phyloP scores from a whole-genome alignment of 2,113 vertebrate species.

The Ceyx margarethae region DNA sequence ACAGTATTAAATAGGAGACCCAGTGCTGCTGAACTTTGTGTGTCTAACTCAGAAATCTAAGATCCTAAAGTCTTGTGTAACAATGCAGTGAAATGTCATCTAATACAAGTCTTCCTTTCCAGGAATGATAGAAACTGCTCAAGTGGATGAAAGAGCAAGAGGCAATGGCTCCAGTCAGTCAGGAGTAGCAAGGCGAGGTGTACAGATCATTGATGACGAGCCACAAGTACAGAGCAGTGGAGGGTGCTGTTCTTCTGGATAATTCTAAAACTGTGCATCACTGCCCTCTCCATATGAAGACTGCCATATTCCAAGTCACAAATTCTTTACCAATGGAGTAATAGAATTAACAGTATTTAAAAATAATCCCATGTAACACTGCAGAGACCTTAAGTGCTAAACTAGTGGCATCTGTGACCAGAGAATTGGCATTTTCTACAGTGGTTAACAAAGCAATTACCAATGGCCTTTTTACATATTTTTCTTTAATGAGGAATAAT shows the following conservation, averaged over 20 bases:
- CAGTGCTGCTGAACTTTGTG: not conserved
- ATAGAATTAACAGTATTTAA: slow-evolving; percentile 85
- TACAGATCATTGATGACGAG: slow-evolving; percentile 97
- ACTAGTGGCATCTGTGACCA: slow-evolving; percentile 83
- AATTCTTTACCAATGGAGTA: slow-evolving; percentile 81
- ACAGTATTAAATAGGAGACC: not conserved
- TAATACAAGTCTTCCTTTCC: slow-evolving; percentile 11
- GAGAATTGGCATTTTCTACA: slow-evolving; percentile 86
- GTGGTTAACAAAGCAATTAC: slow-evolving; percentile 84
- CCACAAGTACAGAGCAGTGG: slow-evolving; percentile 85
- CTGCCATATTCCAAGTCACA: slow-evolving; percentile 82
- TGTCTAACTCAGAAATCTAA: not conserved
- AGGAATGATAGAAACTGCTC: slow-evolving; percentile 98
- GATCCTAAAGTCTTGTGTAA: not conserved
- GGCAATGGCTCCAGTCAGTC: slow-evolving; percentile 89
- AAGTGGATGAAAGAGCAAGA: slow-evolving; percentile 89
- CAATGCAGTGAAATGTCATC: not conserved
- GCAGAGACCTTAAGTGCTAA: slow-evolving; percentile 85
- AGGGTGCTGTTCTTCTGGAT: slow-evolving; percentile 94
- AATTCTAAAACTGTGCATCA: slow-evolving; percentile 80
- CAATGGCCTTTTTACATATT: slow-evolving; percentile 85
- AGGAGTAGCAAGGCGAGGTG: slow-evolving; percentile 83
- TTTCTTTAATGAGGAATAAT: slow-evolving; percentile 81
- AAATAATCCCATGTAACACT: slow-evolving; percentile 80
- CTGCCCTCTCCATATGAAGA: slow-evolving; percentile 78